phyloP scores from a whole-genome alignment of 2,797 vertebrate genomes.

The Sebastes vulpes region DNA sequence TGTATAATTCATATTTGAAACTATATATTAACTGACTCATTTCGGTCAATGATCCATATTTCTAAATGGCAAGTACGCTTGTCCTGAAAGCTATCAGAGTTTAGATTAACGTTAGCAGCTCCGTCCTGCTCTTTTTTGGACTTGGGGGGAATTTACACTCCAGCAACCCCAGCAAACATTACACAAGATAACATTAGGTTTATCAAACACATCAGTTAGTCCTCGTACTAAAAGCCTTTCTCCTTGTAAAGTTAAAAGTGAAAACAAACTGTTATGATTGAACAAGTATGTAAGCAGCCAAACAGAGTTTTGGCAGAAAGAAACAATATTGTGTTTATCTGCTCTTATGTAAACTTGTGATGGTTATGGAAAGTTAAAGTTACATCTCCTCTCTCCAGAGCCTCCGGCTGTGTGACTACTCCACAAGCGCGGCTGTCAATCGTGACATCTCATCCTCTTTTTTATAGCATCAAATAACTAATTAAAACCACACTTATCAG shows the following conservation, averaged over 20 bases:
- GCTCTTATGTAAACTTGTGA: background rate
- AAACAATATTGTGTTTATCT: background rate
- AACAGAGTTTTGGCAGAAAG: background rate
- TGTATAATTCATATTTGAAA: too few species aligned
- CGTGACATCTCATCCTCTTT: accelerated
- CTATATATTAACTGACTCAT: too few species aligned
- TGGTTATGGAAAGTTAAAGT: too few species aligned
- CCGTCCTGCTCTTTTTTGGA: background rate
- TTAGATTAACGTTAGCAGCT: background rate
- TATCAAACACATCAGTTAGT: background rate
- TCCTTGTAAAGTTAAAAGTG: background rate
- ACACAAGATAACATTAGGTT: too few species aligned
- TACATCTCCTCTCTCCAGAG: too few species aligned
- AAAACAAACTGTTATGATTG: background rate
- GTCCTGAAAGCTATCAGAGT: background rate
- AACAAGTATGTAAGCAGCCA: background rate
- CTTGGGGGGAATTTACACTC: background rate
- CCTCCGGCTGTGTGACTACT: too few species aligned
- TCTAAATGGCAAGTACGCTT: background rate
- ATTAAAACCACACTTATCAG: too few species aligned
- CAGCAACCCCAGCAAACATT: background rate
- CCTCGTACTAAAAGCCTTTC: background rate
- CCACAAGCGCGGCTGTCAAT: too few species aligned
- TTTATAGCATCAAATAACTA: too few species aligned
- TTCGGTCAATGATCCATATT: too few species aligned